A percentile compares a stretch with the other conserved stretches of the same genome.
Evolutionary conservation across 1,140 invertebrate species (phyloP).

Genomic region (Trichonephila clavata): DNA sequence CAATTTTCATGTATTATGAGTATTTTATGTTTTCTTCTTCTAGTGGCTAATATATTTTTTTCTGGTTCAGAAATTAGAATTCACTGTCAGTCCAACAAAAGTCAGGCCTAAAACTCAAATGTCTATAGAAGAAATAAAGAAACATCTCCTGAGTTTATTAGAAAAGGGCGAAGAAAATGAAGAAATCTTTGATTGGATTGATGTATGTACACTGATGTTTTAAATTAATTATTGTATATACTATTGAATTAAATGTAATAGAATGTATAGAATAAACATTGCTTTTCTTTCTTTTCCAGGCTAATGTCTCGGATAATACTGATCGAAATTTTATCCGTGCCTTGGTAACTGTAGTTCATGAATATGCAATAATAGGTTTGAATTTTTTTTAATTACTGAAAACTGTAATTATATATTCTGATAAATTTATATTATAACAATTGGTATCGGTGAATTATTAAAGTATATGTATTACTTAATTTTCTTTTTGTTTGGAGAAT

Average conservation of each 20-base stretch:
- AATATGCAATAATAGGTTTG: constrained; percentile 80
- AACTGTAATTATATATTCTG: too few relatives aligned
- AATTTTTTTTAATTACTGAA: background rate
- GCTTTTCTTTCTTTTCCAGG: constrained; percentile 82
- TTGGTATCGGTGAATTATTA: too few relatives aligned
- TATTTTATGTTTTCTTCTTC: background rate
- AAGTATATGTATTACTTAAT: too few relatives aligned
- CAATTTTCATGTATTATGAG: background rate
- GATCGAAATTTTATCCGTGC: constrained; percentile 83
- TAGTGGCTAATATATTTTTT: background rate
- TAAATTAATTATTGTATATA: too few relatives aligned
- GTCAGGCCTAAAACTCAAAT: constrained; percentile 26
- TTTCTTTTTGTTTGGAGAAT: too few relatives aligned
- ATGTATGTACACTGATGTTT: constrained; percentile 78
- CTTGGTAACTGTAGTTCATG: constrained; percentile 87
- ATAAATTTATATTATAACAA: too few relatives aligned
- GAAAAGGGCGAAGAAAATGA: constrained; percentile 78
- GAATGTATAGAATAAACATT: background rate
- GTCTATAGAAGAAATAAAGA: constrained; percentile 78
- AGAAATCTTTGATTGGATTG: constrained; percentile 81
- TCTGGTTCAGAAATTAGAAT: constrained; percentile 80
- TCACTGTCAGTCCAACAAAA: constrained; percentile 77
- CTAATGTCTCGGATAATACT: constrained; percentile 82
- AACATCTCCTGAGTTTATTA: constrained; percentile 78
- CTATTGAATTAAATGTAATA: too few relatives aligned